Conservation (phyloP, 1,140 invertebrate genomes). For the Drosophila eugracilis region DNA sequence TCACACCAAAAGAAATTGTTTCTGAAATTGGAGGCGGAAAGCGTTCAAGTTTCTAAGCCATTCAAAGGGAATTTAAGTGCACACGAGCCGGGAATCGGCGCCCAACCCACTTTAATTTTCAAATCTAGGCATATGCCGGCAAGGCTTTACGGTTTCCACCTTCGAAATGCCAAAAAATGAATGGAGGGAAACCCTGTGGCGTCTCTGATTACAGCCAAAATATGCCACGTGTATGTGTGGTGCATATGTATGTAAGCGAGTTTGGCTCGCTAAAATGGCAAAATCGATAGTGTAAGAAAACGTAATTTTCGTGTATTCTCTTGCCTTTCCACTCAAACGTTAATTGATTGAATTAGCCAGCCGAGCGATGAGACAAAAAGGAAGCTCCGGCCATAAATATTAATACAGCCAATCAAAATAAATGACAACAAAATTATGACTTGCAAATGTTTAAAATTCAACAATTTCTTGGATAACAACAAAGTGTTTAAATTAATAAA, state of each 20-base stretch:
- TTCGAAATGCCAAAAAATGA: conserved; percentile 24
- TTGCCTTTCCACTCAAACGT: conserved; percentile 24
- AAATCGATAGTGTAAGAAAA: conserved; percentile 65
- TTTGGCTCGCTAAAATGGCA: conserved; percentile 38
- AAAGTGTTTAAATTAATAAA: conserved; percentile 52
- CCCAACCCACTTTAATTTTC: conserved; percentile 50
- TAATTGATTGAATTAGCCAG: conserved; percentile 71
- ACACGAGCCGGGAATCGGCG: conserved; percentile 4
- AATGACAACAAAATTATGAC: conserved; percentile 78
- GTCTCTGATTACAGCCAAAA: conserved; percentile 53
- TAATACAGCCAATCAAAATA: conserved; percentile 71
- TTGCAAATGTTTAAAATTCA: conserved; percentile 65
- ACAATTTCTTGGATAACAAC: conserved; percentile 26
- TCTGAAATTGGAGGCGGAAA: conserved; percentile 30
- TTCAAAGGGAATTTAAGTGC: conserved; percentile 38
- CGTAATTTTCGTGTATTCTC: conserved; percentile 30
- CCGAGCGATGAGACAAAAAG: conserved; percentile 31
- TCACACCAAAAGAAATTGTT: conserved; percentile 35
- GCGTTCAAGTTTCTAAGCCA: conserved; percentile 35
- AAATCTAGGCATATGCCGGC: conserved; percentile 63
- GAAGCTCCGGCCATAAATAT: conserved; percentile 70
- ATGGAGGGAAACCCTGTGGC: conserved; percentile 48
- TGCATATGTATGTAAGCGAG: conserved; percentile 4
- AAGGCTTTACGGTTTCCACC: conserved; percentile 68
- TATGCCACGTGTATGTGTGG: conserved; percentile 41